Evolutionary conservation across 1,140 invertebrate species (phyloP).

Genomic region (Polypedilum pembai): DNA sequence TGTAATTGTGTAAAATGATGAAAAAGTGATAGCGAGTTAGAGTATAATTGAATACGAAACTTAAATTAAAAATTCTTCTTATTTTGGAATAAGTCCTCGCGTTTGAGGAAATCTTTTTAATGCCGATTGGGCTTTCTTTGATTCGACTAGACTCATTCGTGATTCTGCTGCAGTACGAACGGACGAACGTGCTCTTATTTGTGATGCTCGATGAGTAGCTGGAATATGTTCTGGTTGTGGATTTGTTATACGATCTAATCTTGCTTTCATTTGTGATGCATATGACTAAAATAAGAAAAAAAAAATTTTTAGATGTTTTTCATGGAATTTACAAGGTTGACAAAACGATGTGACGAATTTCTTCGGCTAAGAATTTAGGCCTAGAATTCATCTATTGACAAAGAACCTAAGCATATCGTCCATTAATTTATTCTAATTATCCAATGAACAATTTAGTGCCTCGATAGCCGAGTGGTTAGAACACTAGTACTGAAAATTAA

Average conservation of each 20-base stretch:
- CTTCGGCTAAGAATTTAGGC: too few relatives aligned
- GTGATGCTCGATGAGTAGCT: conserved; percentile 38
- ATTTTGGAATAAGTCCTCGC: conserved; percentile 43
- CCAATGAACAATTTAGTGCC: too few relatives aligned
- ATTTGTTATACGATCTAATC: conserved; percentile 42
- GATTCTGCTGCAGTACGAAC: conserved; percentile 16
- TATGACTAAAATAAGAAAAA: conserved; percentile 6
- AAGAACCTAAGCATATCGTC: too few relatives aligned
- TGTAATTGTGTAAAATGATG: neutral
- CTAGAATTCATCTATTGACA: too few relatives aligned
- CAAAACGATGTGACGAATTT: too few relatives aligned
- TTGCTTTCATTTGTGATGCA: conserved; percentile 35
- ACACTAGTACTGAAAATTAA: too few relatives aligned
- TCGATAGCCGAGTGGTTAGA: too few relatives aligned
- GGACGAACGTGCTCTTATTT: conserved; percentile 30
- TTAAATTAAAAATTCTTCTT: conserved; percentile 30
- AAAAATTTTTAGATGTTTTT: conserved; percentile 34
- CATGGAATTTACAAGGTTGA: too few relatives aligned
- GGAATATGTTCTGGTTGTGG: conserved; percentile 33
- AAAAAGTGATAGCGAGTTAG: too few relatives aligned
- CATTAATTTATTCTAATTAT: too few relatives aligned
- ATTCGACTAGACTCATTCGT: neutral
- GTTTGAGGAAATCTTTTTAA: conserved; percentile 38
- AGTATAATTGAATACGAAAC: conserved; percentile 15
- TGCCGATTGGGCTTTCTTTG: conserved; percentile 41